Evolutionary conservation across 1,140 invertebrate species (phyloP).

Genomic region (Drosophila saltans): DNA sequence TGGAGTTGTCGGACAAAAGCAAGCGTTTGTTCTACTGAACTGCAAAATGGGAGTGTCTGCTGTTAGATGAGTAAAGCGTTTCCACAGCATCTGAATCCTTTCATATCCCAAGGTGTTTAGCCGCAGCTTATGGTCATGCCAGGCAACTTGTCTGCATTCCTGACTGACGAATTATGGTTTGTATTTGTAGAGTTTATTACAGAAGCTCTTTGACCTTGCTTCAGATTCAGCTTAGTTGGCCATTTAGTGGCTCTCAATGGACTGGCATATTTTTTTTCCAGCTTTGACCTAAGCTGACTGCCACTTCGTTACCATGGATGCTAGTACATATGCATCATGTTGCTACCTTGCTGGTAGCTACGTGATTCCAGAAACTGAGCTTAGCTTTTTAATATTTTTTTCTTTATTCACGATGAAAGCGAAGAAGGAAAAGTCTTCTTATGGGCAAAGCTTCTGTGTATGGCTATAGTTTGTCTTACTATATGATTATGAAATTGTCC

Average conservation of each 20-base stretch:
- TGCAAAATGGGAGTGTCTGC: neutral
- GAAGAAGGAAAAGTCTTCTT: too few species aligned
- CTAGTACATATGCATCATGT: too few species aligned
- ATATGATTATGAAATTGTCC: neutral
- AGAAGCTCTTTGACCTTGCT: neutral
- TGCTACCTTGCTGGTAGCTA: neutral
- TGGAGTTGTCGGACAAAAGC: neutral
- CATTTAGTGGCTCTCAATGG: neutral
- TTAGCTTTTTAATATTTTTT: too few species aligned
- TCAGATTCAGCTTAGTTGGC: neutral
- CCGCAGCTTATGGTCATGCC: neutral
- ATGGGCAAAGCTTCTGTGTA: too few species aligned
- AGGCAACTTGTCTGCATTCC: neutral
- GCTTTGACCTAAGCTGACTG: conserved; percentile 15
- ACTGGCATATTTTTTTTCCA: neutral
- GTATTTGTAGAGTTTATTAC: neutral
- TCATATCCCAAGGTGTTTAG: neutral
- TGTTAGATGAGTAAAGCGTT: neutral
- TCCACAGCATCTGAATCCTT: neutral
- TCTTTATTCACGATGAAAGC: too few species aligned
- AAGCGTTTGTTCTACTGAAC: neutral
- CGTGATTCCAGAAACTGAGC: neutral
- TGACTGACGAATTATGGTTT: neutral
- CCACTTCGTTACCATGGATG: neutral
- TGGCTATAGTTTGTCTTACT: too few species aligned